Base-by-base conservation (phyloP, 2,113 vertebrate genomes). In the Piaya cayana region DNA sequence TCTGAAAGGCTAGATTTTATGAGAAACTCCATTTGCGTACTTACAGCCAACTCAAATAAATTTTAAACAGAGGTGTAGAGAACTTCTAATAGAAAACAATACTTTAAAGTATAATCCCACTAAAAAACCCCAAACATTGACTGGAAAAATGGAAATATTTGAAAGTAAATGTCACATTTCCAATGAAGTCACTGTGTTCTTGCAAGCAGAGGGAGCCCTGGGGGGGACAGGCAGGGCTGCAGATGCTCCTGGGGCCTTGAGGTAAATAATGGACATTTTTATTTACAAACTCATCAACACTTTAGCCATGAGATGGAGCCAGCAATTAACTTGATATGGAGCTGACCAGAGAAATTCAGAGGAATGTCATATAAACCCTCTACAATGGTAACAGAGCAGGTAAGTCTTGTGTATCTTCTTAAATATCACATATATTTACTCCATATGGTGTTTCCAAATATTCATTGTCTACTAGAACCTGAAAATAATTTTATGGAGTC, bases 271-370 rank as follows among this genome's bases (percentile, higher is more conserved):
- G 15, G 21, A 2, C 14, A 12, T 39, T 82, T 72, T 74, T 18
- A 4, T 56, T 79, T 58, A 49, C 55, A 74, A 77, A 67, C 20
- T 69, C 30, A 55, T 78, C 75, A 67, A 42, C 29, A 43, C 23
- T 81, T 82, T 34, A 82, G 42, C 52, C 82, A 27, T 91, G 81
- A 90, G 71, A 77, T 92, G 79, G 82, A 88, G 64, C 67, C 56
- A 62, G 68, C 74, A 92, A 88, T 86, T 95, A 77, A 76, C 59
- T 88, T 82, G 65, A 63, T 55, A 37, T 1, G 0, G 52, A 82
- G 39, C 55, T 75, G 59, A 45, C 62, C 37, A 21, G 36, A 65
- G 63, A 69, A 9, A 17, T 77, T 82, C 0, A 4, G 55, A 74
- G 8, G 34, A 77, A 30, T 32, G 29, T 34, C 7, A 4, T 26